Evolutionary conservation across 2,888 invertebrate species (phyloP), one percentile per base, ranked within the genome.

Genomic region (Dryobota labecula): DNA sequence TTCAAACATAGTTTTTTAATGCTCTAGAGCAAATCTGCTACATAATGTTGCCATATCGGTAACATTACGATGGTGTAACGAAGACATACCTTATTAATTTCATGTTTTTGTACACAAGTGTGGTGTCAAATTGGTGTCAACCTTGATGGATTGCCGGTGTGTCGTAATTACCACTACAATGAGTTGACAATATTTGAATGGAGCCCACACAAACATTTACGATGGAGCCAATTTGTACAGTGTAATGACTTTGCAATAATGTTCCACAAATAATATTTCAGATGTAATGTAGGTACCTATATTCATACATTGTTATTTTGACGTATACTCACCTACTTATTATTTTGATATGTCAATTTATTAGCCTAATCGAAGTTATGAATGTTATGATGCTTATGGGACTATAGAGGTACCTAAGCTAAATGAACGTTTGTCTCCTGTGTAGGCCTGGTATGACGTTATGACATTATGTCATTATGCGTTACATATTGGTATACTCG

Each of bases 81-180:
- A 41, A 66, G 36, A 75, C 65, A 54, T 75, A 36, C 79, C 60
- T 61, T 71, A 73, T 54, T 83, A 74, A 79, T 81, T 84, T 82
- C 66, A 85, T 85, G 84, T 78, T 84, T 80, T 85, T 85, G 82
- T 80, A 83, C 82, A 84, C 81, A 80, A 84, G 80, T 83, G 81
- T 74, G 71, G 61, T 84, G 82, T 83, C 72, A 79, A 84, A 89
- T 88, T 78, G 85, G 86, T 90, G 90, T 88, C 88, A 88, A 81
- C 82, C 76, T 85, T 83, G 78, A 67, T 73, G 58, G 61, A 78
- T 74, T 51, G 72, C 66, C 49, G 57, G 62, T 71, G 58, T 84
- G 70, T 73, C 69, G 76, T 70, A 83, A 85, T 84, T 84, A 84
- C 56, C 72, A 43, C 62, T 60, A 63, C 76, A 72, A 81, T 86